A percentile compares a stretch with the other conserved stretches of the same genome.
Conservation (phyloP, 2,113 vertebrate species). For the Morone saxatilis region DNA sequence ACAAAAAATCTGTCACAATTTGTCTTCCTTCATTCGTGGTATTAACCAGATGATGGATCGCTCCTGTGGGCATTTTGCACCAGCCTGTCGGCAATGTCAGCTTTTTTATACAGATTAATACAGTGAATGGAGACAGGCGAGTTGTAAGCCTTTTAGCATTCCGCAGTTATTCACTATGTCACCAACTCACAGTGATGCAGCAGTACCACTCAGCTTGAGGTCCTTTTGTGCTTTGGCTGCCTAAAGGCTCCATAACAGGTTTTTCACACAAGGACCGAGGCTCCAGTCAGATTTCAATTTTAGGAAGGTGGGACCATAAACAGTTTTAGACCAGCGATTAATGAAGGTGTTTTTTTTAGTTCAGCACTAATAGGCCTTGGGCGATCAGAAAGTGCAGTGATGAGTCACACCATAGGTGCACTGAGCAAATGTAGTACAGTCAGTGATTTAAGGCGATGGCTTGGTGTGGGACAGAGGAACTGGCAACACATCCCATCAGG, state of each 20-base stretch:
- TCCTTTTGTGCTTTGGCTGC: constrained; percentile 2
- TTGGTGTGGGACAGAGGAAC: neutral
- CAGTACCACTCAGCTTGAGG: neutral
- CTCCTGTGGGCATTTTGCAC: constrained; percentile 19
- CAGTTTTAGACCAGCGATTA: neutral
- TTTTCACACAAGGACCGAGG: constrained; percentile 7
- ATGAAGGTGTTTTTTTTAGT: constrained; percentile 19
- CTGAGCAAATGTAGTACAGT: neutral
- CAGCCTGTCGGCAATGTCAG: constrained; percentile 10
- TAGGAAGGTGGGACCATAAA: neutral
- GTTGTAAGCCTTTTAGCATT: constrained; percentile 27
- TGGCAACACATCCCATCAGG: neutral
- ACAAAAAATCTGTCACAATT: constrained; percentile 14
- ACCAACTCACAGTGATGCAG: constrained; percentile 23
- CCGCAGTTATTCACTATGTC: constrained; percentile 33
- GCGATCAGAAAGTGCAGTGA: neutral
- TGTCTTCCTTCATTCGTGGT: constrained; percentile 5
- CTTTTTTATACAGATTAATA: constrained; percentile 52
- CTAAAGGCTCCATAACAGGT: neutral
- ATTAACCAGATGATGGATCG: constrained; percentile 9
- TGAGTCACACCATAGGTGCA: neutral
- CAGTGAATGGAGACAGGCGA: constrained; percentile 29
- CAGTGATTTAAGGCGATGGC: constrained; percentile 6
- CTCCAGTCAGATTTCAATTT: neutral
- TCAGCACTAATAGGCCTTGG: neutral